These are phyloP conservation scores for Azemiops feae DNA, from an alignment of 2,113 vertebrate genomes.

Conservation along the genomic window DNA sequence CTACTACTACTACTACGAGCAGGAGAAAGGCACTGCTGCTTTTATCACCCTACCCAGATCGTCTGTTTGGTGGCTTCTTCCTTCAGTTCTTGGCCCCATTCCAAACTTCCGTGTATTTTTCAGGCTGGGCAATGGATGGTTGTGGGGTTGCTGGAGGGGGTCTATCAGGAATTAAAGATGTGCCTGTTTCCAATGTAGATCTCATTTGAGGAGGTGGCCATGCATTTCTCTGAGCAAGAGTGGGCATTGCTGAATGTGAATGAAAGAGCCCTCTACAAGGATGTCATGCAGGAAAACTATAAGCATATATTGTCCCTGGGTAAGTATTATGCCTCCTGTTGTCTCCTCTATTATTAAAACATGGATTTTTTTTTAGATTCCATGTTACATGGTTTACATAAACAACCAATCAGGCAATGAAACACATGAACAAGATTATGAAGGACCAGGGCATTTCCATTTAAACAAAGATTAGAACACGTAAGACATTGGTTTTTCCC, in stretches of 20 bases:
- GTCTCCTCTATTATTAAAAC: not conserved
- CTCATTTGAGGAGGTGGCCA: constrained; percentile 59
- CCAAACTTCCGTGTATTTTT: not conserved
- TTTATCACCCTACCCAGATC: not conserved
- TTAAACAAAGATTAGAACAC: not conserved
- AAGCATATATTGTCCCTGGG: constrained; percentile 52
- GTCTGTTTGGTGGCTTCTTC: no score
- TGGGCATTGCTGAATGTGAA: constrained; percentile 49
- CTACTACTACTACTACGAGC: no score
- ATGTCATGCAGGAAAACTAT: constrained; percentile 58
- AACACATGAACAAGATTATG: not conserved
- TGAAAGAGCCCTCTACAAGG: constrained; percentile 54
- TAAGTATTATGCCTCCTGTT: constrained; percentile 27
- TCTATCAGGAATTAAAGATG: not conserved
- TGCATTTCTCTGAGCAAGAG: constrained; percentile 58
- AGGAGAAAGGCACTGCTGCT: not conserved
- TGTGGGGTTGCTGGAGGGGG: not conserved
- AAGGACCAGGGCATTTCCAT: not conserved
- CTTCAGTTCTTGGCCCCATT: not conserved
- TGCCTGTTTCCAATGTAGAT: constrained; percentile 6
- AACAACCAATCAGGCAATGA: not conserved
- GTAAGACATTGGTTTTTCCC: not conserved
- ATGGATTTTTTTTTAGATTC: not conserved
- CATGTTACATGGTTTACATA: not conserved
- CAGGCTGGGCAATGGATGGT: not conserved